Conservation (phyloP, 2,113 vertebrate species). For the Cryptomyrus ogoouensis region DNA sequence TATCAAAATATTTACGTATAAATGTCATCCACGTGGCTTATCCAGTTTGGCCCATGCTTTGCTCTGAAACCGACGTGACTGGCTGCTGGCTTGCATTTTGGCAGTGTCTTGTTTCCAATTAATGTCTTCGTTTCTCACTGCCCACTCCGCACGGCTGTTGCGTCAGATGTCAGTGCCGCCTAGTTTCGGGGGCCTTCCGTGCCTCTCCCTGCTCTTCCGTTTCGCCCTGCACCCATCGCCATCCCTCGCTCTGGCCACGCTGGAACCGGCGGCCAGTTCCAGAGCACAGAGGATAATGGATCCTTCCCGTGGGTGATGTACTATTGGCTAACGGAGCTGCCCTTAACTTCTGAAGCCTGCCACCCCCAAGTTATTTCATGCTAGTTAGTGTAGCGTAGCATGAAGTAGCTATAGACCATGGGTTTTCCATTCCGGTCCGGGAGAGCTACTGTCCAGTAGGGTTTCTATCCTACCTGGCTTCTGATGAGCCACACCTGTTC, state of each 20-base stretch:
- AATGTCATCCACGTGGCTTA: neutral
- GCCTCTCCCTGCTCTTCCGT: neutral
- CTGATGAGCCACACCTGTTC: neutral
- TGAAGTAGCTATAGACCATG: too few species aligned
- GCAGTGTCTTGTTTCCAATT: neutral
- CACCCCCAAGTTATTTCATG: neutral
- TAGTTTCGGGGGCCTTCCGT: neutral
- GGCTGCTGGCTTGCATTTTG: neutral
- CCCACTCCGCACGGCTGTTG: slow-evolving; percentile 8
- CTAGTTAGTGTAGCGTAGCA: neutral
- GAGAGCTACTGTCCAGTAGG: neutral
- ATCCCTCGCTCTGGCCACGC: neutral
- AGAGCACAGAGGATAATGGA: neutral
- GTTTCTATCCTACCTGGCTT: neutral
- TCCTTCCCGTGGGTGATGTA: neutral
- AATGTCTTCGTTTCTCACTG: neutral
- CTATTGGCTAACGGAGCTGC: neutral
- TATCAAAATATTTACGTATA: slow-evolving; percentile 10
- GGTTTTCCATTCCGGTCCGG: neutral
- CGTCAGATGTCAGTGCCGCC: neutral
- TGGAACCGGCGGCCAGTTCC: neutral
- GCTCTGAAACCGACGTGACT: neutral
- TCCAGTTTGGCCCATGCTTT: neutral
- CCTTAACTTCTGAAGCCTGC: neutral
- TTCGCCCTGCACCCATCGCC: neutral